phyloP scores from a whole-genome alignment of 1,140 invertebrate genomes.

The Polyergus mexicanus region DNA sequence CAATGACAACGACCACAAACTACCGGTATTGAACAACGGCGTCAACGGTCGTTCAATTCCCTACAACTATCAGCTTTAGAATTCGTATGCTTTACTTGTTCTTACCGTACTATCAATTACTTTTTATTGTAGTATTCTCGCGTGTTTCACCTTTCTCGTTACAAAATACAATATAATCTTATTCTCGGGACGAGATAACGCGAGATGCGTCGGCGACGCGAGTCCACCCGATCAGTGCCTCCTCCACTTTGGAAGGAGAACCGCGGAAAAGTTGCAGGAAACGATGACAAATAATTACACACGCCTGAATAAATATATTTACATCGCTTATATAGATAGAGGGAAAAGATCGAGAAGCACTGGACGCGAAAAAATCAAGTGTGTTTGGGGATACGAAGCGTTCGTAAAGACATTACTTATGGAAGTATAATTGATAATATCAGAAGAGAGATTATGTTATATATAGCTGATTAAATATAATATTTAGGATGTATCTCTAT shows the following conservation, averaged over 20 bases:
- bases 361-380: slow-evolving; percentile 5
- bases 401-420: background rate
- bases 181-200: slow-evolving; percentile 61
- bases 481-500: background rate
- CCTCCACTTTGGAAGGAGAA: background rate
- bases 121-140: slow-evolving; percentile 68
- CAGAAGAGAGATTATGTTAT: background rate
- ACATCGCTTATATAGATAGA: slow-evolving; percentile 16
- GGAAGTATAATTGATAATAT: slow-evolving; percentile 8
- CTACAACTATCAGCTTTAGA: slow-evolving; percentile 86
- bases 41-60: slow-evolving; percentile 77
- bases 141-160: slow-evolving; percentile 65
- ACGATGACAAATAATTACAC: background rate
- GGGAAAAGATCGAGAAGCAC: background rate
- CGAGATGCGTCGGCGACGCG: slow-evolving; percentile 49
- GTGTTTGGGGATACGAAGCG: background rate
- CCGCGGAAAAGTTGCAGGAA: background rate
- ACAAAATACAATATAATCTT: slow-evolving; percentile 77
- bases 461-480: slow-evolving; percentile 3
- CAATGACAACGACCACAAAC: slow-evolving; percentile 81
- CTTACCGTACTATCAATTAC: slow-evolving; percentile 80
- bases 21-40: slow-evolving; percentile 80
- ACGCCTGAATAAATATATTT: slow-evolving; percentile 25
- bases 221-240: slow-evolving; percentile 37
- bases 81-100: slow-evolving; percentile 86